Evolutionary conservation across 1,140 invertebrate genomes (phyloP).

Genomic region (Drosophila bocki): DNA sequence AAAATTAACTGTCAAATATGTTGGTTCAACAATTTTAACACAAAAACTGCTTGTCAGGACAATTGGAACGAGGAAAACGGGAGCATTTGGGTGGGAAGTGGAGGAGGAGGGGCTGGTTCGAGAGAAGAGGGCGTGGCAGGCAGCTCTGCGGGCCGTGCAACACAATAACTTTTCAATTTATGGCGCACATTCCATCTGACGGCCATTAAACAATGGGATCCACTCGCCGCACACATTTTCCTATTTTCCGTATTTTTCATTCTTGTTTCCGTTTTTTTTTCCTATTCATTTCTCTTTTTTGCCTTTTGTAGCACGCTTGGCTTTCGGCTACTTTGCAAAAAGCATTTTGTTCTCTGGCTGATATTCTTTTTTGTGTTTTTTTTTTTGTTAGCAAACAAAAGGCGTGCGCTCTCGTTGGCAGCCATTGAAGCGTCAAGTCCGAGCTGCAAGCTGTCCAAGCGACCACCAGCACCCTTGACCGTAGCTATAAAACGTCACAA

Average conservation of each 20-base stretch:
- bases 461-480: constrained; percentile 74
- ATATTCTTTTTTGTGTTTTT: constrained; percentile 38
- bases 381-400: constrained; percentile 69
- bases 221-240: constrained; percentile 66
- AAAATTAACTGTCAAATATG: constrained; percentile 83
- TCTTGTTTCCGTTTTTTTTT: constrained; percentile 55
- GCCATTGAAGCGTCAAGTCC: constrained; percentile 80
- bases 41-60: constrained; percentile 70
- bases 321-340: constrained; percentile 81
- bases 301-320: constrained; percentile 47
- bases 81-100: not conserved
- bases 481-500: constrained; percentile 69
- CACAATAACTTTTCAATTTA: constrained; percentile 83
- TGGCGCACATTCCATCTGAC: constrained; percentile 82
- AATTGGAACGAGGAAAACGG: constrained; percentile 41
- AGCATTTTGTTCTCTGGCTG: constrained; percentile 63
- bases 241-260: constrained; percentile 72
- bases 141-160: constrained; percentile 48
- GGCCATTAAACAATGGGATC: constrained; percentile 79
- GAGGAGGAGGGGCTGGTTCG: not conserved
- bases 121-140: constrained; percentile 22
- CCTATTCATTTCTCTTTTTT: constrained; percentile 19
- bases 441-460: constrained; percentile 67
- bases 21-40: constrained; percentile 76
- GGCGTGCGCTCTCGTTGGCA: constrained; percentile 73